Evolutionary conservation across 2,888 invertebrate genomes (phyloP), one percentile per base, ranked within the genome.

Genomic region (Melinaea marsaeus): DNA sequence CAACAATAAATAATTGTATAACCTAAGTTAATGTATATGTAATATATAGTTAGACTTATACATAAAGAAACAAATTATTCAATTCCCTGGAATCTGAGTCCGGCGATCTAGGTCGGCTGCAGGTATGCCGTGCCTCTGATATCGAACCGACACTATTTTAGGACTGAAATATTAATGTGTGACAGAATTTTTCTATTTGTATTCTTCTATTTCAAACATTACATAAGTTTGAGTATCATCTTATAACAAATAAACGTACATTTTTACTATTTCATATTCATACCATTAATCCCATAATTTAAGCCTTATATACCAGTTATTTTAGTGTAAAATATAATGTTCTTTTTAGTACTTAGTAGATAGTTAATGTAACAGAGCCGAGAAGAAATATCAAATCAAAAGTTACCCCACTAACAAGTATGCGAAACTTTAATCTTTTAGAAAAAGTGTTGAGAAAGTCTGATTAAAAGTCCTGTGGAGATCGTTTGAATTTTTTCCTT

Each of bases 131-230:
- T 7, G 4, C 51, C 32, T 7, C 32, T 51, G n/a, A 5, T 62
- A 65, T 57, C 47, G 62, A 62, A 22, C 62, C 42, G 58, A 42
- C 51, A 42, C 61, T 67, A 67, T 65, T 65, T 67, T 57, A 45
- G 60, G 45, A 33, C 22, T 55, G 61, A 60, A 65, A 63, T 65
- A 67, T 67, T 63, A 51, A 63, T 64, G 42, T 46, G 9, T 57
- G 47, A 51, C 32, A 51, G 32, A 51, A 13, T 22, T 51, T 51
- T 5, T 7, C 48, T 48, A 37, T 42, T 42, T 42, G 1, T 42
- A 42, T 42, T 42, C 11, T 5, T 42, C 42, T 9, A 9, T 9
- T 42, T 7, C 0, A 11, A 42, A 42, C 7, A 11, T 42, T 42
- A 42, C 9, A 42, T 42, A 6, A 9, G 9, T 42, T 42, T 42